A percentile compares a stretch with the other conserved stretches of the same genome.
phyloP scores from a whole-genome alignment of 2,113 vertebrate genomes.

The Elachura formosa region DNA sequence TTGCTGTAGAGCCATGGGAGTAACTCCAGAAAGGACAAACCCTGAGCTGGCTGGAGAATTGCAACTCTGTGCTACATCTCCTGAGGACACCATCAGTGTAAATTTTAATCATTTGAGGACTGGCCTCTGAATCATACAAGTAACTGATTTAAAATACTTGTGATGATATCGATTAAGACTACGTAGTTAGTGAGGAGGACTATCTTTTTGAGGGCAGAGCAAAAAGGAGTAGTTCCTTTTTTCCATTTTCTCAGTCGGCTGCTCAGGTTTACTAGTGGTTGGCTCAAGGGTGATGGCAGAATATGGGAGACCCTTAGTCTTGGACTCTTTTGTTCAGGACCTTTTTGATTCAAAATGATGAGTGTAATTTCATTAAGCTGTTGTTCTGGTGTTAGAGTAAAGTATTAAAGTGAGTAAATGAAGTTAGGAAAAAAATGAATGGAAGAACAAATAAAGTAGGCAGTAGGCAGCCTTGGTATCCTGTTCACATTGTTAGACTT shows the following conservation, averaged over 20 bases:
- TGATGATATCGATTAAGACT: background rate
- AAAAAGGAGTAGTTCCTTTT: background rate
- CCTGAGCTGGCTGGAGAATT: background rate
- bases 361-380: background rate
- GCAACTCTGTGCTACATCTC: background rate
- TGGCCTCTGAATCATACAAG: background rate
- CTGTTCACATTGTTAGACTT: background rate
- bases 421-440: background rate
- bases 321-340: background rate
- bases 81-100: background rate
- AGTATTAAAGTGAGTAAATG: background rate
- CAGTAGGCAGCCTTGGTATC: background rate
- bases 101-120: background rate
- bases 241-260: background rate
- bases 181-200: background rate
- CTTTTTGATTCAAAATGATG: background rate
- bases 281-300: background rate
- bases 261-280: background rate
- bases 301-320: background rate
- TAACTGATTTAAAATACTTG: background rate
- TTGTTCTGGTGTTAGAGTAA: background rate
- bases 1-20: background rate
- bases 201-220: background rate
- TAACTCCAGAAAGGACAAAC: background rate
- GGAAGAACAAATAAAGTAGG: background rate